A percentile compares a stretch with the other conserved stretches of the same genome.
Conservation (phyloP, 2,888 invertebrate genomes). For the Drosophila buzzatii region DNA sequence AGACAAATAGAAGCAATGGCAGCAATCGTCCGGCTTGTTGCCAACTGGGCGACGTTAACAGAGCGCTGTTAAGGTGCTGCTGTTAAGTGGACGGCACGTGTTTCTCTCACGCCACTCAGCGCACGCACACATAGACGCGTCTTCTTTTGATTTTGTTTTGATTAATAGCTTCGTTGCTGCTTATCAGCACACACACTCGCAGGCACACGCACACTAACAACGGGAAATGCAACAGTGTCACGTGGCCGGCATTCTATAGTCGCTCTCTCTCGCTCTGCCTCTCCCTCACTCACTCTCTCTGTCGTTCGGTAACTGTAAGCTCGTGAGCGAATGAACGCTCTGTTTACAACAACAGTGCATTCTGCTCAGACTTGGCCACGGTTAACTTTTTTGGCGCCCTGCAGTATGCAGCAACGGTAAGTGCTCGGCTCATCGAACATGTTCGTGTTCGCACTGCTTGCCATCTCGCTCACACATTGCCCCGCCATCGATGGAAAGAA, state of each 20-base stretch:
- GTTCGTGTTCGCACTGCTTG: conserved; percentile 50
- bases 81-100: conserved; percentile 75
- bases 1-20: neutral
- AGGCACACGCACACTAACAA: conserved; percentile 16
- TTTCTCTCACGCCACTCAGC: conserved; percentile 74
- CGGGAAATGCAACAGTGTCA: conserved; percentile 76
- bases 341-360: conserved; percentile 63
- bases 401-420: conserved; percentile 47
- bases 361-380: conserved; percentile 55
- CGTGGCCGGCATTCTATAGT: conserved; percentile 69
- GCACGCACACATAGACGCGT: conserved; percentile 54
- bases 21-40: conserved; percentile 51
- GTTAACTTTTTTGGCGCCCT: conserved; percentile 62
- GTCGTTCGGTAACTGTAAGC: conserved; percentile 38
- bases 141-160: conserved; percentile 80
- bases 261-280: conserved; percentile 12
- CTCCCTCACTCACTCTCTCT: conserved; percentile 15
- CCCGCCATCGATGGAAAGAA: conserved; percentile 37
- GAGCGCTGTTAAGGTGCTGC: conserved; percentile 57
- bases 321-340: conserved; percentile 43
- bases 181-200: conserved; percentile 52
- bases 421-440: conserved; percentile 63
- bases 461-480: conserved; percentile 63
- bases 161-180: conserved; percentile 78
- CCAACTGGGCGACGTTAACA: conserved; percentile 54